A percentile compares a stretch with the other conserved stretches of the same genome.
phyloP scores from a whole-genome alignment of 2,888 invertebrate genomes.

The Dolichomitus sp. region DNA sequence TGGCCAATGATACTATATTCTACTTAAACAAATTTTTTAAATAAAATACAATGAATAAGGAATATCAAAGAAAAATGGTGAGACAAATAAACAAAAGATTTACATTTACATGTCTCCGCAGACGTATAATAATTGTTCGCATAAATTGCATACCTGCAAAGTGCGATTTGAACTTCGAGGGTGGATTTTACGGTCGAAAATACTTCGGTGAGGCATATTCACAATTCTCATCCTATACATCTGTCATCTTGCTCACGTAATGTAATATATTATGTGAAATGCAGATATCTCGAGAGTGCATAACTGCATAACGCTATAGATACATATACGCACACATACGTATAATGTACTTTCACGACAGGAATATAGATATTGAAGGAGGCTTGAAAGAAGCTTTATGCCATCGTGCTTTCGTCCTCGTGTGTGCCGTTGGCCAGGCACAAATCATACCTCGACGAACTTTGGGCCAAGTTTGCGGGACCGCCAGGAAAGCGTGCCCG shows the following conservation, averaged over 20 bases:
- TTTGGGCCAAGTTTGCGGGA: conserved; percentile 77
- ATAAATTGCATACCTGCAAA: neutral
- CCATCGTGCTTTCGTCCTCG: conserved; percentile 35
- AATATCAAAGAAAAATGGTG: neutral
- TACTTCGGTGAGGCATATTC: conserved; percentile 20
- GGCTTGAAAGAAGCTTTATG: conserved; percentile 40
- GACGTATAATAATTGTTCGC: neutral
- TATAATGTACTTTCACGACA: conserved; percentile 3
- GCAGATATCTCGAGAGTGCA: conserved; percentile 38
- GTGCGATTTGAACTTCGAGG: conserved; percentile 3
- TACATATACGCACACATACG: neutral
- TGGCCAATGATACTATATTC: too few species aligned
- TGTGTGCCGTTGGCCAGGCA: conserved; percentile 63
- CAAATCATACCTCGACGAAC: conserved; percentile 82
- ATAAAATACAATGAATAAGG: neutral
- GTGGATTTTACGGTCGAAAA: conserved; percentile 1
- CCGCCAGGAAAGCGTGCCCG: conserved; percentile 65
- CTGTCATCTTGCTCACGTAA: conserved; percentile 13
- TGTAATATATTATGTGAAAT: conserved; percentile 37
- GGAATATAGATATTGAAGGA: conserved; percentile 15
- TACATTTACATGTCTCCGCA: neutral
- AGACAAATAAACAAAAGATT: neutral
- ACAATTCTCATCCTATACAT: conserved; percentile 15
- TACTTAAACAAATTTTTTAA: too few species aligned
- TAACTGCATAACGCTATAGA: conserved; percentile 22